Conservation (phyloP, 2,797 vertebrate species). For the Thripadectes ignobilis region DNA sequence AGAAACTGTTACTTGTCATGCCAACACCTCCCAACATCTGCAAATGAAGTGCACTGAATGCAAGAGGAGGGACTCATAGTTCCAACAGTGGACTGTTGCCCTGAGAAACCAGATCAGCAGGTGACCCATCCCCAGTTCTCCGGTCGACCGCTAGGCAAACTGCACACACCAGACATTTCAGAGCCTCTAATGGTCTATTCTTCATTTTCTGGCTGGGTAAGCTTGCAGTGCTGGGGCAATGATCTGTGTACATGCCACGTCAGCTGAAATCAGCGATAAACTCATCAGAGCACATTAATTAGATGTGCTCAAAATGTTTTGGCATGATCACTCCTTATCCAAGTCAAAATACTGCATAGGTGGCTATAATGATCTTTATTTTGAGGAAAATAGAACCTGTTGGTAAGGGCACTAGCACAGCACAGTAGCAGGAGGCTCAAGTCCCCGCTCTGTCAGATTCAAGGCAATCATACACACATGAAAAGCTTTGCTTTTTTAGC, state of each 20-base stretch:
- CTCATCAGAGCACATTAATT: neutral
- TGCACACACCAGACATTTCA: neutral
- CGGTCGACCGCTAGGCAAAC: neutral
- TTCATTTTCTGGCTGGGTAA: constrained; percentile 21
- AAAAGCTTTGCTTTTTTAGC: neutral
- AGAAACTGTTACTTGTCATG: neutral
- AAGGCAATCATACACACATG: neutral
- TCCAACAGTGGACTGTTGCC: neutral
- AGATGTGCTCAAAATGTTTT: neutral
- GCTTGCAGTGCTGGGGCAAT: neutral
- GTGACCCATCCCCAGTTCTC: neutral
- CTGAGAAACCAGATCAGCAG: neutral
- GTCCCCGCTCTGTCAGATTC: neutral
- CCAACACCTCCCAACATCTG: neutral
- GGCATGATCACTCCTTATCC: neutral
- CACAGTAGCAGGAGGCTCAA: neutral
- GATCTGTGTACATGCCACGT: neutral
- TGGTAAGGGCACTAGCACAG: neutral
- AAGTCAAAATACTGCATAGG: neutral
- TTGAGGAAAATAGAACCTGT: neutral
- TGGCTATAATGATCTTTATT: neutral
- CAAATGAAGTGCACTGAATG: neutral
- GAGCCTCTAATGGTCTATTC: neutral
- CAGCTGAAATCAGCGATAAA: neutral
- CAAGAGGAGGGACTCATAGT: neutral